These are phyloP conservation scores for Lepus oiostolus DNA, from an alignment of 2,797 vertebrate genomes.

Conservation along the genomic window DNA sequence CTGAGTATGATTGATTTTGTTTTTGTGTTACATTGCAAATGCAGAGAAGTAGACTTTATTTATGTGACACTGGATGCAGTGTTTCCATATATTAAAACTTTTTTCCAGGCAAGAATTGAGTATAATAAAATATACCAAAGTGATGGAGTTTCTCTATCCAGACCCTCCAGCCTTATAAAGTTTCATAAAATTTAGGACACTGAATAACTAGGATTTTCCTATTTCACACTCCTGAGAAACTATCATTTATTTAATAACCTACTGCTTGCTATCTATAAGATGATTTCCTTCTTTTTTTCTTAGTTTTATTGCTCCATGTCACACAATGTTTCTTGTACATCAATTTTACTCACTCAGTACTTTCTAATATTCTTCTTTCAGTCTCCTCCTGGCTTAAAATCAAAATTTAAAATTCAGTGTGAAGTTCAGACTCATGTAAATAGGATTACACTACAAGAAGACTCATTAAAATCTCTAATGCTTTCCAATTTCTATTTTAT, in stretches of 20 bases:
- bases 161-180: not conserved
- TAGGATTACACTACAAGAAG: not conserved
- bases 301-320: not conserved
- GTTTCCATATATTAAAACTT: slow-evolving; percentile 2
- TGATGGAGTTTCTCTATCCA: not conserved
- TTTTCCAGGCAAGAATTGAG: not conserved
- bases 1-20: not conserved
- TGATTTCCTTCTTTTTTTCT: not conserved
- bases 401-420: slow-evolving; percentile 13
- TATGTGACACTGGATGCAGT: not conserved
- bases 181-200: not conserved
- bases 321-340: not conserved
- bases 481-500: slow-evolving; percentile 22
- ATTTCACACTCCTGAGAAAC: not conserved
- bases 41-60: not conserved
- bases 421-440: slow-evolving; percentile 8
- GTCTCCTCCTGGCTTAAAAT: not conserved
- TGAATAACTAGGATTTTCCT: not conserved
- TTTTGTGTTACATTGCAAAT: not conserved
- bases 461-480: not conserved
- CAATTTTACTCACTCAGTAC: not conserved
- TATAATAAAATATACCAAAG: not conserved
- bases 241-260: not conserved
- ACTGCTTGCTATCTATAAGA: not conserved
- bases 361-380: not conserved